Evolutionary conservation across 1,140 invertebrate genomes (phyloP).

Genomic region (Octopus sinensis): DNA sequence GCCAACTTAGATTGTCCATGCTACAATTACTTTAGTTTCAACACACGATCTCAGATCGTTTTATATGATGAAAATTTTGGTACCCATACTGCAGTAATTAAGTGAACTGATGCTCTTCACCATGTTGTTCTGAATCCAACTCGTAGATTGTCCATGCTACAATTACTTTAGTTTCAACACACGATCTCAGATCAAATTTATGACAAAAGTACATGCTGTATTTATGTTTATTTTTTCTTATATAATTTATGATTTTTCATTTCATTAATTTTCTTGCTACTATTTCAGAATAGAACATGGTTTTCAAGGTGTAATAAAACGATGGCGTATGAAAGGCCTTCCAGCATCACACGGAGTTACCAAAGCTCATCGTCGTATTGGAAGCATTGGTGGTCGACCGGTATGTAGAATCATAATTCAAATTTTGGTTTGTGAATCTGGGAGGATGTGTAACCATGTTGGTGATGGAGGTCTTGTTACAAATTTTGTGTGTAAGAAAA

Average conservation of each 20-base stretch:
- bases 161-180: too few species aligned
- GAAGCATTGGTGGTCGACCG: slow-evolving; percentile 73
- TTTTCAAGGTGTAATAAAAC: slow-evolving; percentile 97
- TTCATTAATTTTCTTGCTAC: not conserved
- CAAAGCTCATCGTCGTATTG: slow-evolving; percentile 89
- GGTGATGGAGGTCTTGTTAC: not conserved
- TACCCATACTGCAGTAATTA: too few species aligned
- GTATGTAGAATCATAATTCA: slow-evolving; percentile 30
- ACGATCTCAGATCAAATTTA: too few species aligned
- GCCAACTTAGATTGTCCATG: too few species aligned
- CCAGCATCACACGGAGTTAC: slow-evolving; percentile 87
- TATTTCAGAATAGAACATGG: slow-evolving; percentile 72
- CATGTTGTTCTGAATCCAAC: too few species aligned
- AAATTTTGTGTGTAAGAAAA: too few species aligned
- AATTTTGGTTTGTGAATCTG: not conserved
- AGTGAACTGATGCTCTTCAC: too few species aligned
- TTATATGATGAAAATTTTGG: too few species aligned
- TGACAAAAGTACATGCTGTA: slow-evolving; percentile 83
- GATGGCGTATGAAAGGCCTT: slow-evolving; percentile 93
- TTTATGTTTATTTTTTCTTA: slow-evolving; percentile 66
- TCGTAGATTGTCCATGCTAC: too few species aligned
- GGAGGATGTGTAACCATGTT: too few species aligned
- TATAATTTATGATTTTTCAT: not conserved
- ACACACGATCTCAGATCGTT: too few species aligned
- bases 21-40: too few species aligned